phyloP scores from a whole-genome alignment of 2,797 vertebrate species.

The Melanotaenia nigrans region DNA sequence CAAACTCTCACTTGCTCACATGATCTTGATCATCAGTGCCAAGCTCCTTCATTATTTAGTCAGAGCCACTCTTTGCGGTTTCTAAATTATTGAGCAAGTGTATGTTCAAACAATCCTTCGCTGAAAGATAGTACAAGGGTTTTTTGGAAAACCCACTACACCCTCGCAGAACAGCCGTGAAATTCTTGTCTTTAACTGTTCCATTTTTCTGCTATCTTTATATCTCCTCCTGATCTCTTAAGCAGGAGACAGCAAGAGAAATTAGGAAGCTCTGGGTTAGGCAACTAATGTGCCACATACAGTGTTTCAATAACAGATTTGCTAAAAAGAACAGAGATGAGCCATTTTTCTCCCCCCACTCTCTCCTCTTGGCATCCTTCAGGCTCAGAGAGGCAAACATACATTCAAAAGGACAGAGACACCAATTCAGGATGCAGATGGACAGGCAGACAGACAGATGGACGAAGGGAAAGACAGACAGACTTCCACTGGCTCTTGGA shows the following conservation, averaged over 20 bases:
- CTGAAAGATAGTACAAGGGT: conserved; percentile 76
- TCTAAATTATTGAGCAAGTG: conserved; percentile 80
- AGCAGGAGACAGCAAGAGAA: conserved; percentile 29
- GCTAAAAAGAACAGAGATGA: conserved; percentile 26
- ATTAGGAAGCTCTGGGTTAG: conserved; percentile 27
- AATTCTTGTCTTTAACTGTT: conserved; percentile 33
- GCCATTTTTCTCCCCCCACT: conserved; percentile 19
- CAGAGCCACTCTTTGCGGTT: conserved; percentile 77
- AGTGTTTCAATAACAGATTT: conserved; percentile 43
- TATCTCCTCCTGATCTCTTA: conserved; percentile 27
- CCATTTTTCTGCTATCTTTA: conserved; percentile 21
- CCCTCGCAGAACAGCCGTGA: conserved; percentile 44
- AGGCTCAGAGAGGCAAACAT: conserved; percentile 53
- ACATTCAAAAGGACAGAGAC: conserved; percentile 66
- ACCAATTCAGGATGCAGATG: conserved; percentile 74
- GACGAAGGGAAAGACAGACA: conserved; percentile 66
- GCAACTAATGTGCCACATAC: conserved; percentile 33
- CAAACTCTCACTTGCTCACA: conserved; percentile 28
- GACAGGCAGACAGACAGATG: conserved; percentile 79
- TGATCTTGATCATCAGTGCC: conserved; percentile 67
- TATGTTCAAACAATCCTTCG: conserved; percentile 79
- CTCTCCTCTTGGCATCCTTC: conserved; percentile 44
- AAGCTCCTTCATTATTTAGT: conserved; percentile 83
- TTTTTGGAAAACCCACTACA: conserved; percentile 63
- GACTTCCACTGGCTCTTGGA: conserved; percentile 60